These are phyloP conservation scores for Gobiocypris rarus DNA, from an alignment of 2,113 vertebrate species.

Conservation along the genomic window DNA sequence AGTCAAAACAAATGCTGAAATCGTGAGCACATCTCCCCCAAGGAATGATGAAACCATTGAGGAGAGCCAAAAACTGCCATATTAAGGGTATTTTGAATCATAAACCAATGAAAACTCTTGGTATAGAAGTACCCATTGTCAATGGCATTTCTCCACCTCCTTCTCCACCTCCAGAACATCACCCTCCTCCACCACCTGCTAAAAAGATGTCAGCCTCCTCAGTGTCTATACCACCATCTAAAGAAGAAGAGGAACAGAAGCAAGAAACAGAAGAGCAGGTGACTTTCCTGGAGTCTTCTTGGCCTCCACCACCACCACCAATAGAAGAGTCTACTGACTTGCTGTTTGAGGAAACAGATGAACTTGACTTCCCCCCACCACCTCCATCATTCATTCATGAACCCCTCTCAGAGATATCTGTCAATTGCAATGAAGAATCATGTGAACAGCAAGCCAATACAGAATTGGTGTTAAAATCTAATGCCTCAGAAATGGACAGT, in stretches of 20 bases:
- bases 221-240: conserved; percentile 26
- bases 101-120: conserved; percentile 45
- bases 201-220: conserved; percentile 74
- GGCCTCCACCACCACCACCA: conserved; percentile 89
- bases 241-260: conserved; percentile 57
- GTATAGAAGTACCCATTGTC: conserved; percentile 53
- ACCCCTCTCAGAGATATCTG: conserved; percentile 47
- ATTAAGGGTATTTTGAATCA: conserved; percentile 24
- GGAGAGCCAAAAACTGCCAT: conserved; percentile 37
- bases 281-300: conserved; percentile 65
- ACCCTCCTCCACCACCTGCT: conserved; percentile 82
- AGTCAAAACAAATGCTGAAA: conserved; percentile 15
- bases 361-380: conserved; percentile 79
- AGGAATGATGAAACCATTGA: conserved; percentile 15
- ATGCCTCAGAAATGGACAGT: conserved; percentile 8
- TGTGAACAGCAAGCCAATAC: conserved; percentile 8
- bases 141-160: conserved; percentile 78
- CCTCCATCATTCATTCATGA: conserved; percentile 67
- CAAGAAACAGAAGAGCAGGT: conserved; percentile 61
- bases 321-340: conserved; percentile 80
- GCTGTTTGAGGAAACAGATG: conserved; percentile 85
- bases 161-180: conserved; percentile 86
- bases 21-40: conserved; percentile 36
- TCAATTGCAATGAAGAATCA: conserved; percentile 24
- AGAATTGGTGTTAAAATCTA: not conserved